Evolutionary conservation across 2,113 vertebrate species (phyloP).

Genomic region (Burhinus oedicnemus): DNA sequence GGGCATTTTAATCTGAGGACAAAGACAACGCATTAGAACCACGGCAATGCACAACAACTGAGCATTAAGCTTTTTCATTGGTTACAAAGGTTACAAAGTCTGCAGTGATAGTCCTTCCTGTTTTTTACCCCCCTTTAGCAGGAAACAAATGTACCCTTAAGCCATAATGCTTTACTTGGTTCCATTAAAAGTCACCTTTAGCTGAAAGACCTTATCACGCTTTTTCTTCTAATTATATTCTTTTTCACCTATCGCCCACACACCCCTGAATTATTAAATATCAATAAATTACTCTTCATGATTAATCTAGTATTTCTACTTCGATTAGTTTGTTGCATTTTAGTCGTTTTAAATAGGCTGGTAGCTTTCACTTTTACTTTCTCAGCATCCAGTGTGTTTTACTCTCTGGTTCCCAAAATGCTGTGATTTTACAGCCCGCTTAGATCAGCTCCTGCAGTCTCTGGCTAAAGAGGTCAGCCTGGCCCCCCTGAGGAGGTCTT

Average conservation of each 20-base stretch:
- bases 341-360: background rate
- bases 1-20: constrained; percentile 86
- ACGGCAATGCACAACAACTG: background rate
- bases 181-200: background rate
- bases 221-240: background rate
- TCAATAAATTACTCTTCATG: background rate
- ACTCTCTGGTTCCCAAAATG: background rate
- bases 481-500: background rate
- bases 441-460: background rate
- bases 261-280: background rate
- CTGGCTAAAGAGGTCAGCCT: background rate
- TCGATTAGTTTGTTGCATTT: background rate
- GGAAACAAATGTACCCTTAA: background rate
- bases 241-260: background rate
- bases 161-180: background rate
- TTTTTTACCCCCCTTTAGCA: background rate
- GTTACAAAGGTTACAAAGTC: background rate
- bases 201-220: background rate
- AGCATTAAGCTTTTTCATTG: background rate
- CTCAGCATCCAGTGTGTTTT: background rate
- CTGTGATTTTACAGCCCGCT: background rate
- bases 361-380: background rate
- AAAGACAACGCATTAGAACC: constrained; percentile 33
- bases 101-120: background rate
- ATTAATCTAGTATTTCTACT: background rate